Conservation (phyloP, 1,140 invertebrate genomes). For the Trichonephila clavata region DNA sequence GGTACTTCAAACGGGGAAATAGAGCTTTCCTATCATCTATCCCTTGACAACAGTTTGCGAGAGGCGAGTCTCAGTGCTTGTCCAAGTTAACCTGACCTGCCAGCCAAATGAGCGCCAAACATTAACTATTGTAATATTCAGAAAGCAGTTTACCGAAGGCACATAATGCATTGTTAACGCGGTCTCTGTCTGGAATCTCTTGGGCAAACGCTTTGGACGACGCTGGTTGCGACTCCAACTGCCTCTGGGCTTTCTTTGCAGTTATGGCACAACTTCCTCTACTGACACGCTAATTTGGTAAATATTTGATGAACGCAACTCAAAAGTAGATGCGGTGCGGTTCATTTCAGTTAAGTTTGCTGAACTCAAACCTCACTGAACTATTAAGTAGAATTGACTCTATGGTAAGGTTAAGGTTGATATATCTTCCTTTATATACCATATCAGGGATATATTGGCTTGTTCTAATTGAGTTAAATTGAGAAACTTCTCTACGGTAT, state of each 20-base stretch:
- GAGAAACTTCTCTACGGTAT: not conserved
- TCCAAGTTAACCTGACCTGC: conserved; percentile 73
- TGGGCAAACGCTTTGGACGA: conserved; percentile 65
- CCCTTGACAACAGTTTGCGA: conserved; percentile 71
- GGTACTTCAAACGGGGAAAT: conserved; percentile 64
- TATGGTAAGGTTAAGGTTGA: conserved; percentile 12
- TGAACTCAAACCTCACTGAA: conserved; percentile 58
- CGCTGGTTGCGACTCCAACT: not conserved
- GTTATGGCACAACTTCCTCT: conserved; percentile 58
- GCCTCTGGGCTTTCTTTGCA: conserved; percentile 72
- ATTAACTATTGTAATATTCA: conserved; percentile 75
- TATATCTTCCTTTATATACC: not conserved
- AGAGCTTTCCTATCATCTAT: conserved; percentile 44
- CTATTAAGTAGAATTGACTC: conserved; percentile 62
- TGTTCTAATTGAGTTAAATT: not conserved
- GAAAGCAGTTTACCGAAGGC: conserved; percentile 74
- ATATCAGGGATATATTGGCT: not conserved
- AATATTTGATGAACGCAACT: conserved; percentile 44
- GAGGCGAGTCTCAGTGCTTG: conserved; percentile 39
- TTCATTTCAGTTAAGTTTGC: conserved; percentile 57
- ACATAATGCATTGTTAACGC: conserved; percentile 76
- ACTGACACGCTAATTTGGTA: conserved; percentile 39
- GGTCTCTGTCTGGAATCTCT: conserved; percentile 48
- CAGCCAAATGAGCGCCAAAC: conserved; percentile 73
- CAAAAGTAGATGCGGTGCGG: conserved; percentile 55